phyloP scores from a whole-genome alignment of 2,888 invertebrate species.

The Tiliacea citrago region DNA sequence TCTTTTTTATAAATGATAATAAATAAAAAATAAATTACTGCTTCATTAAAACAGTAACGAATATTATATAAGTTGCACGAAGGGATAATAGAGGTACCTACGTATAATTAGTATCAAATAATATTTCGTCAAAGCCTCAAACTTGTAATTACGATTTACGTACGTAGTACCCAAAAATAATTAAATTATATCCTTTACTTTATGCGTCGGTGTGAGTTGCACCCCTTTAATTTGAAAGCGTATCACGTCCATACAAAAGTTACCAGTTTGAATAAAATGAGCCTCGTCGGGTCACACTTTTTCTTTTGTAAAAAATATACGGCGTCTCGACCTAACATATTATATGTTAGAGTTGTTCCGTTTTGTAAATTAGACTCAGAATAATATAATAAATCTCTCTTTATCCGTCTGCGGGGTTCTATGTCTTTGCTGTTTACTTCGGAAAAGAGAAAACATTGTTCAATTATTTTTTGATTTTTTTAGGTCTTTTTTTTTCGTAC shows the following conservation, averaged over 20 bases:
- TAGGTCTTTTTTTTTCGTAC: neutral
- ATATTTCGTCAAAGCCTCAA: slow-evolving; percentile 6
- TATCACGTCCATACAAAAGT: slow-evolving; percentile 76
- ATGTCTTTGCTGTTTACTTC: slow-evolving; percentile 53
- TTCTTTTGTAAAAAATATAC: slow-evolving; percentile 71
- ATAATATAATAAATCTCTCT: slow-evolving; percentile 69
- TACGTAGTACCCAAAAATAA: slow-evolving; percentile 14
- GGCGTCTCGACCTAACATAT: slow-evolving; percentile 62
- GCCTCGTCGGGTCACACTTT: slow-evolving; percentile 74
- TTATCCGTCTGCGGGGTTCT: slow-evolving; percentile 49
- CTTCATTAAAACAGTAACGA: slow-evolving; percentile 4
- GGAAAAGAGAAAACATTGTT: slow-evolving; percentile 41
- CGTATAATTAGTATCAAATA: slow-evolving; percentile 10
- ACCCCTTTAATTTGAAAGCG: slow-evolving; percentile 69
- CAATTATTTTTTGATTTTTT: slow-evolving; percentile 14
- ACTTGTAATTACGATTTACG: slow-evolving; percentile 6
- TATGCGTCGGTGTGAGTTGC: slow-evolving; percentile 62
- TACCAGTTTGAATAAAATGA: slow-evolving; percentile 79
- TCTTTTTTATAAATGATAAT: too few species aligned
- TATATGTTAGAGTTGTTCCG: slow-evolving; percentile 65
- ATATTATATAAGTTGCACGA: slow-evolving; percentile 5
- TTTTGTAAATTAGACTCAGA: slow-evolving; percentile 71
- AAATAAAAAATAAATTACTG: too few species aligned
- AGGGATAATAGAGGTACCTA: neutral
- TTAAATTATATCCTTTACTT: slow-evolving; percentile 30